Conservation (phyloP, 2,888 invertebrate species). For the Schrankia costaestrigalis region DNA sequence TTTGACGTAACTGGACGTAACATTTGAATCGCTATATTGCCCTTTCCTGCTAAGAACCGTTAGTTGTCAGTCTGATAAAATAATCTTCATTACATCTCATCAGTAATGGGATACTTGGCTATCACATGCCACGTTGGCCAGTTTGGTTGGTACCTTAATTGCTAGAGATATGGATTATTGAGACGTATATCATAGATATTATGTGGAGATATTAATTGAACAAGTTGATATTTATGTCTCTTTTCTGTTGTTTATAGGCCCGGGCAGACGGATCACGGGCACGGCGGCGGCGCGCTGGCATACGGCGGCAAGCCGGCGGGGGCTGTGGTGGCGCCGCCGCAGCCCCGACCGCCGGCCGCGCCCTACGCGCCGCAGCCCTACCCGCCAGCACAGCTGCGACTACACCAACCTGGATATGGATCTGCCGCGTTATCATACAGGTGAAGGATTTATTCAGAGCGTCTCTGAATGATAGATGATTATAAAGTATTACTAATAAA, state of each 20-base stretch:
- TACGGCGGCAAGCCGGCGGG: conserved; percentile 71
- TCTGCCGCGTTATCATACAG: conserved; percentile 73
- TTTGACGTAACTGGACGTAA: too few relatives aligned
- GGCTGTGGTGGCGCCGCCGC: conserved; percentile 59
- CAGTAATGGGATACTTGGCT: too few relatives aligned
- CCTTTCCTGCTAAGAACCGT: too few relatives aligned
- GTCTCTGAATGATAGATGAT: too few relatives aligned
- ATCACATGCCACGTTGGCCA: too few relatives aligned
- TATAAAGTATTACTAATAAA: too few relatives aligned
- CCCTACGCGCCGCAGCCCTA: conserved; percentile 65
- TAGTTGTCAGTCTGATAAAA: too few relatives aligned
- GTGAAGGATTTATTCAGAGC: conserved; percentile 33
- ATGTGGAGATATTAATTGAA: too few relatives aligned
- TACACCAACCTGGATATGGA: conserved; percentile 73
- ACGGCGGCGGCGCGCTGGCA: conserved; percentile 69
- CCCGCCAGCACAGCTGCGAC: conserved; percentile 63
- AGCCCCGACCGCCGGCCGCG: conserved; percentile 66
- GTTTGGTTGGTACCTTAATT: too few relatives aligned
- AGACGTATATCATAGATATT: background rate
- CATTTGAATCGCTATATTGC: too few relatives aligned
- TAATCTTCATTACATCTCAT: too few relatives aligned
- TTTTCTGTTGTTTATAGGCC: conserved; percentile 49
- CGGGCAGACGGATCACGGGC: conserved; percentile 75
- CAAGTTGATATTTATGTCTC: background rate
- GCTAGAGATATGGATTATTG: background rate